These are phyloP conservation scores for Cephus spinipes DNA, from an alignment of 2,888 invertebrate genomes.

Conservation along the genomic window DNA sequence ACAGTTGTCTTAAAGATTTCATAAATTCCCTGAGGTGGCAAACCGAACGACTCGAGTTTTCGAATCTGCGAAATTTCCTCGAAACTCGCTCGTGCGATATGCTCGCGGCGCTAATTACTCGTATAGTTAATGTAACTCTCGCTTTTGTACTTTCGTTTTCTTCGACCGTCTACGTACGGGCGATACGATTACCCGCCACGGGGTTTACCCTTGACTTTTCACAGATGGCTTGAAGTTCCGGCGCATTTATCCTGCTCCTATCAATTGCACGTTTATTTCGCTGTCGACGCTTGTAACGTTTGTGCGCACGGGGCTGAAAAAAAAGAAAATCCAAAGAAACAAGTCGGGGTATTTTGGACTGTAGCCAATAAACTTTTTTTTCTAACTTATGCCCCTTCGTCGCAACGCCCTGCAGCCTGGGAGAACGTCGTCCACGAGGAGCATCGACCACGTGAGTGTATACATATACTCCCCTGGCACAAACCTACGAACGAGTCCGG, in stretches of 20 bases:
- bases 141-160: neutral
- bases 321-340: neutral
- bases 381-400: conserved; percentile 24
- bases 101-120: neutral
- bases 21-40: neutral
- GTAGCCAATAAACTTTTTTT: conserved; percentile 31
- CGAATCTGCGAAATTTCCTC: neutral
- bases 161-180: neutral
- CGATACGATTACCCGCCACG: neutral
- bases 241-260: conserved; percentile 5
- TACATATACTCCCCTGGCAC: neutral
- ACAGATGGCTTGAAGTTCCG: neutral
- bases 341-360: conserved; percentile 19
- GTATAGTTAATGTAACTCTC: neutral
- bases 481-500: neutral
- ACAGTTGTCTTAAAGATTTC: neutral
- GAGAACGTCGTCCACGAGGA: neutral
- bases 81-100: neutral
- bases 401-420: neutral
- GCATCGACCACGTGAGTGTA: neutral
- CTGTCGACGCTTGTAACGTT: conserved; percentile 20
- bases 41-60: neutral
- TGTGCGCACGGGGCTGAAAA: conserved; percentile 26
- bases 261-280: conserved; percentile 30
- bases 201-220: neutral